These are phyloP conservation scores for Taenioides sp. DNA, from an alignment of 2,797 vertebrate species.

Conservation along the genomic window DNA sequence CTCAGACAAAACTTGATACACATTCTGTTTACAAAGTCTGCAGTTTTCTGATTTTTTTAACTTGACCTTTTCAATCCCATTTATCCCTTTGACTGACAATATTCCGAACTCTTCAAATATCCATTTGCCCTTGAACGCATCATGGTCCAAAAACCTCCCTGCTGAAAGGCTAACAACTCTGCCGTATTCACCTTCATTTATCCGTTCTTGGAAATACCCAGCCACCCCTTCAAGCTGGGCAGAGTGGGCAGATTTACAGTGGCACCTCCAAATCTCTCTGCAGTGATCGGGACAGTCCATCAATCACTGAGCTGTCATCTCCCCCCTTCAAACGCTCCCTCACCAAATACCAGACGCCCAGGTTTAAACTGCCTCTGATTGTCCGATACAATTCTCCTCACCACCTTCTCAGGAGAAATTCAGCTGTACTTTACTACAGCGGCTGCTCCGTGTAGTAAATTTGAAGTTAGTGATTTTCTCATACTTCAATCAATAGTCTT, in stretches of 20 bases:
- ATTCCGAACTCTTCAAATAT: slow-evolving; percentile 24
- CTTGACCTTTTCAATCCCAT: not conserved
- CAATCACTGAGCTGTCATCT: not conserved
- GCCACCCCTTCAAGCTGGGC: not conserved
- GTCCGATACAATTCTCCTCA: slow-evolving; percentile 18
- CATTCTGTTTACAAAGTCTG: not conserved
- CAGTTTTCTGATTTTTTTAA: no score
- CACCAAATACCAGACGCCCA: slow-evolving; percentile 24
- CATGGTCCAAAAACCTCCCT: not conserved
- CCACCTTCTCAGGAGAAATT: not conserved
- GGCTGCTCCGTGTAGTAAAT: not conserved
- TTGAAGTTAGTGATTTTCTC: not conserved
- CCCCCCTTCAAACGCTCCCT: not conserved
- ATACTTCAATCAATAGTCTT: not conserved
- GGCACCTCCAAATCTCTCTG: slow-evolving; percentile 5
- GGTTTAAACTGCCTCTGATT: slow-evolving; percentile 30
- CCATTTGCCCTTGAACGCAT: slow-evolving; percentile 16
- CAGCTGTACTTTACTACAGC: slow-evolving; percentile 18
- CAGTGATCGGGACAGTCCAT: not conserved
- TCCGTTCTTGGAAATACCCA: not conserved
- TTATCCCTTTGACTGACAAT: not conserved
- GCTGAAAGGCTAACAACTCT: not conserved
- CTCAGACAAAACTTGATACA: not conserved
- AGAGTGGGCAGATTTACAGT: not conserved
- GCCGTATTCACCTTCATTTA: not conserved